Base-by-base conservation (phyloP, 2,888 invertebrate genomes). In the Cantharis rustica region DNA sequence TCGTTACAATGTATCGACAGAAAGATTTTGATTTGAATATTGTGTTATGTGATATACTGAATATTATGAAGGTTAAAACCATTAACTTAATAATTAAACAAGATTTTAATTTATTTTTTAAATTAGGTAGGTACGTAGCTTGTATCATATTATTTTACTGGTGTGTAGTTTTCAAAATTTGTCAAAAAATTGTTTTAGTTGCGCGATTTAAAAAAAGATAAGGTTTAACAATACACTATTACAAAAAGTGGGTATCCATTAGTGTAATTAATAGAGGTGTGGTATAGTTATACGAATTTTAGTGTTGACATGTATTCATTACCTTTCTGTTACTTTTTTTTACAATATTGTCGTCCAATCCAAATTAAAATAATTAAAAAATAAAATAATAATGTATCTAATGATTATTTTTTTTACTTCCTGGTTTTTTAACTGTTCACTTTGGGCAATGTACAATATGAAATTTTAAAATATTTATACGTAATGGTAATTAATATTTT, bases 181-280 rank as follows among this genome's bases (percentile, higher is more conserved):
- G 23, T n/a, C 20, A 66, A 66, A 66, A 66, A 66, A 66, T 66
- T 66, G n/a, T 66, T 64, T 66, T 71, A 69, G 70, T 75, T 75
- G 66, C 68, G 75, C 23, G 64, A 16, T 64, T 63, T 31, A 27
- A 68, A 68, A 62, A 71, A 16, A 75, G 68, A 71, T 75, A 71
- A 72, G 68, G 62, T 71, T 20, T 20, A 69, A 72, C 68, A 68
- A 64, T 68, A 68, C 62, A 62, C 72, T 68, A 26, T 72, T 71
- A 66, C 68, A 71, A 71, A 69, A 47, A 47, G 47, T 47, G n/a
- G 47, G 71, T 68, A 31, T 76, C 76, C 76, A 76, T 76, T 76
- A 76, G 69, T 71, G 64, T 76, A 76, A 76, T 76, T 76, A 76
- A 72, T 61, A 62, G 68, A 72, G 75, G 75, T 69, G 75, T 20